phyloP scores from a whole-genome alignment of 2,888 invertebrate genomes.

The Pyrocoelia pectoralis region DNA sequence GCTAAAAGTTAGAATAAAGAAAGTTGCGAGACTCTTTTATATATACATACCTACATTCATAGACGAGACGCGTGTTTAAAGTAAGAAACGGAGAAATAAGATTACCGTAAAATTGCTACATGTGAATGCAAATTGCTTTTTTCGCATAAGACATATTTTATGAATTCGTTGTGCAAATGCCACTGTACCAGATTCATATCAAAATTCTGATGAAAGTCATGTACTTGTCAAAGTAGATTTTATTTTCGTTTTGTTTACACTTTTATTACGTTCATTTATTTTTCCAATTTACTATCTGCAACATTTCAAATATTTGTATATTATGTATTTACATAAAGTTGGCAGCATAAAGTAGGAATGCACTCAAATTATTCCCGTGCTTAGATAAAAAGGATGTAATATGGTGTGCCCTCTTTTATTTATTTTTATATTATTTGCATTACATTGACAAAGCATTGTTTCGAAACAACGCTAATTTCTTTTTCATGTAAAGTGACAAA shows the following conservation, averaged over 20 bases:
- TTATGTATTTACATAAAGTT: slow-evolving; percentile 1
- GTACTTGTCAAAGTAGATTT: slow-evolving; percentile 14
- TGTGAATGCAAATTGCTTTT: slow-evolving; percentile 31
- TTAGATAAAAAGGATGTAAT: too few species aligned
- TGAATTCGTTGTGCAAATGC: slow-evolving; percentile 13
- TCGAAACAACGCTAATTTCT: too few species aligned
- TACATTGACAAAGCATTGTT: too few species aligned
- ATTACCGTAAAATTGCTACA: slow-evolving; percentile 31
- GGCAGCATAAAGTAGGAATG: too few species aligned
- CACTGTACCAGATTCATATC: slow-evolving; percentile 20
- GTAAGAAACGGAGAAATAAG: slow-evolving; percentile 26
- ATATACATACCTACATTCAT: slow-evolving; percentile 18
- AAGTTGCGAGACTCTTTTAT: slow-evolving; percentile 24
- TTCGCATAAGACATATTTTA: slow-evolving; percentile 17
- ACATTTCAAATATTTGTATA: slow-evolving; percentile 2
- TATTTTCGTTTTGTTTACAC: slow-evolving; percentile 9
- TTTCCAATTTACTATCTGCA: slow-evolving; percentile 7
- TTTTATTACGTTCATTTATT: slow-evolving; percentile 7
- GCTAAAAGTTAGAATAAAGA: slow-evolving; percentile 23
- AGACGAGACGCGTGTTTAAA: slow-evolving; percentile 17
- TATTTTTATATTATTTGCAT: too few species aligned
- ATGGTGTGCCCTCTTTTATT: too few species aligned
- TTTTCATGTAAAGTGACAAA: too few species aligned
- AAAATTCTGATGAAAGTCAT: slow-evolving; percentile 14
- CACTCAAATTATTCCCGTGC: too few species aligned